These are phyloP conservation scores for Hyposoter dolosus DNA, from an alignment of 2,888 invertebrate species.

Conservation along the genomic window DNA sequence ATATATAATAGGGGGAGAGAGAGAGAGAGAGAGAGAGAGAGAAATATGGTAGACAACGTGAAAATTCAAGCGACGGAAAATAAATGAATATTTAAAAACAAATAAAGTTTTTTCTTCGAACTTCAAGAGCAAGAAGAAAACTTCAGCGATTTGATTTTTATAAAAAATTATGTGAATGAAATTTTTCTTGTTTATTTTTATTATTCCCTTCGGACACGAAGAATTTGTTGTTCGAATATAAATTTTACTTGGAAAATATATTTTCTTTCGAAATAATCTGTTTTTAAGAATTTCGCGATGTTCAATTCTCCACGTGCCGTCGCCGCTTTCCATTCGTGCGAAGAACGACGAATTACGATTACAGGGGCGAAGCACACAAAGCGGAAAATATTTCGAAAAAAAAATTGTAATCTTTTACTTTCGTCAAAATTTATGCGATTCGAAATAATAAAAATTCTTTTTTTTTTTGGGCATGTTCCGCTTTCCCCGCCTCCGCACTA, in stretches of 20 bases:
- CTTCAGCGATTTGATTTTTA: background rate
- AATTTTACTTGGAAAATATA: background rate
- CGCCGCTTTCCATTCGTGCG: too few relatives aligned
- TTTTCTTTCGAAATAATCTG: background rate
- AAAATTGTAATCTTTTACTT: too few relatives aligned
- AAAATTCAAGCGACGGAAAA: conserved; percentile 33
- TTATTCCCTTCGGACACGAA: background rate
- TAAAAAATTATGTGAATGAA: background rate
- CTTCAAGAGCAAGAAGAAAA: conserved; percentile 69
- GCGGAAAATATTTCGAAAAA: too few relatives aligned
- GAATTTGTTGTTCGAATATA: background rate
- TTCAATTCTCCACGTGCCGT: too few relatives aligned
- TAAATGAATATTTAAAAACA: conserved; percentile 48
- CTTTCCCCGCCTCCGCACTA: too few relatives aligned
- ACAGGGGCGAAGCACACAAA: too few relatives aligned
- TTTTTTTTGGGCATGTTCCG: too few relatives aligned
- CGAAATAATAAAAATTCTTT: too few relatives aligned
- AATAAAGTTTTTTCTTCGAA: conserved; percentile 3
- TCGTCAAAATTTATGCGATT: too few relatives aligned
- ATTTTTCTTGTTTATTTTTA: background rate
- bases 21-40: background rate
- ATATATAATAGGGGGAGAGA: conserved; percentile 7
- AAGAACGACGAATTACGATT: too few relatives aligned
- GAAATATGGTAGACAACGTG: conserved; percentile 35
- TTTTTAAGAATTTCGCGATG: background rate